Conservation (phyloP, 2,888 invertebrate species). For the Philereme vetulata region DNA sequence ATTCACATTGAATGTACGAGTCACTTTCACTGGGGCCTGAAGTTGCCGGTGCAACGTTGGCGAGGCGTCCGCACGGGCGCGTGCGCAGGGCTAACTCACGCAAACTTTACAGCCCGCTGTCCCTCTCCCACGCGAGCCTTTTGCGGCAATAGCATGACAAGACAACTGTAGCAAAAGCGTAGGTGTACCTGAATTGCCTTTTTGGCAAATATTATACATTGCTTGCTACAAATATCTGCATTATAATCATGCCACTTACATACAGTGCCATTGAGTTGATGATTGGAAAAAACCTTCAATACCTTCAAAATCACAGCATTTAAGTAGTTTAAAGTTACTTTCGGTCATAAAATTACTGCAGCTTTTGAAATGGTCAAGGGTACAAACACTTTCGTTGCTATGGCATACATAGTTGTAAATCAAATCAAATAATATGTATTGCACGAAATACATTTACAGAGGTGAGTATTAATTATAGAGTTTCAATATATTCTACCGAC, state of each 20-base stretch:
- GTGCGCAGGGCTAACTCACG: constrained; percentile 72
- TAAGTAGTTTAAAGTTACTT: constrained; percentile 6
- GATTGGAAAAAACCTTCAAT: constrained; percentile 21
- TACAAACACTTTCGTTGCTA: not conserved
- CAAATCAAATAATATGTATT: not conserved
- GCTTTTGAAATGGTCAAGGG: not conserved
- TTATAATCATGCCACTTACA: constrained; percentile 18
- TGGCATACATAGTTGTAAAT: not conserved
- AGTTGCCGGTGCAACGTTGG: constrained; percentile 36
- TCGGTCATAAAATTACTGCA: constrained; percentile 4
- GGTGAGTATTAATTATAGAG: no score
- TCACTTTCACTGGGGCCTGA: constrained; percentile 69
- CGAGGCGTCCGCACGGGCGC: constrained; percentile 68
- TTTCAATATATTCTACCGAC: no score
- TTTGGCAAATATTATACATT: constrained; percentile 65
- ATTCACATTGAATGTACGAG: constrained; percentile 49
- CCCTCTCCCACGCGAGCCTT: constrained; percentile 66
- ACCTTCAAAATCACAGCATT: constrained; percentile 26
- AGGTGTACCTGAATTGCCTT: constrained; percentile 74
- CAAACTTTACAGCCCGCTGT: constrained; percentile 41
- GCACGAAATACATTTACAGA: not conserved
- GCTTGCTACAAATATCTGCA: constrained; percentile 30
- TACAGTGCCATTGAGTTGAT: constrained; percentile 31
- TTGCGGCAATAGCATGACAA: constrained; percentile 42
- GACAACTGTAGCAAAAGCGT: constrained; percentile 64